phyloP scores from a whole-genome alignment of 1,140 invertebrate genomes.

The Holotrichia oblita region DNA sequence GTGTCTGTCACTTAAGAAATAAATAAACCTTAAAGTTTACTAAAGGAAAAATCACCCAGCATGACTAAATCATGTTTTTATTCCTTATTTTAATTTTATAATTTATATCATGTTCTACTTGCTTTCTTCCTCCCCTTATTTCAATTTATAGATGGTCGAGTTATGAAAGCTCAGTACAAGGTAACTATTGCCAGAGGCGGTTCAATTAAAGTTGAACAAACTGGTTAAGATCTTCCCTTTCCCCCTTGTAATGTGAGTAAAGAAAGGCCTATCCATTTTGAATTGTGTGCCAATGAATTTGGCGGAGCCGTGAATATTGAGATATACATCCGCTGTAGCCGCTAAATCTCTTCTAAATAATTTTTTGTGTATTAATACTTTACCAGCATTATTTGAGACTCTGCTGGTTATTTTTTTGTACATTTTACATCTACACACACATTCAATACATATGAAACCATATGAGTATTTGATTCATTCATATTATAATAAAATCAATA shows the following conservation, averaged over 20 bases:
- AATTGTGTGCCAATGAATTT: constrained; percentile 9
- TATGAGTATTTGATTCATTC: too few species aligned
- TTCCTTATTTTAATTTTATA: background rate
- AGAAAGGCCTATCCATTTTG: background rate
- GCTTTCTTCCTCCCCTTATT: background rate
- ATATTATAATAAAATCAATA: background rate
- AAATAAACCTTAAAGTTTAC: background rate
- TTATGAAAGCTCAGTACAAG: constrained; percentile 57
- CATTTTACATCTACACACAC: background rate
- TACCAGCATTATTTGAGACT: constrained; percentile 37
- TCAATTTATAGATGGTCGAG: constrained; percentile 54
- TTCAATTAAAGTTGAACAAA: constrained; percentile 54
- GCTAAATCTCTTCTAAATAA: constrained; percentile 22
- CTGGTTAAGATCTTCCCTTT: constrained; percentile 45
- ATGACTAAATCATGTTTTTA: background rate
- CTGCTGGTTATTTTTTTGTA: constrained; percentile 23
- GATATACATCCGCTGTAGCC: background rate
- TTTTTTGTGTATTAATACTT: constrained; percentile 28
- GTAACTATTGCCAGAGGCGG: constrained; percentile 52
- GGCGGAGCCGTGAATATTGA: background rate
- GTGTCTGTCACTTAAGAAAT: background rate
- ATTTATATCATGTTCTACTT: constrained; percentile 34
- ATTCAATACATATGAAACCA: background rate
- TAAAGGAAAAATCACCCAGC: background rate
- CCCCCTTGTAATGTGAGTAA: constrained; percentile 30